Evolutionary conservation across 1,140 invertebrate species (phyloP), one percentile per base, ranked within the genome.

Genomic region (Drosophila tani): DNA sequence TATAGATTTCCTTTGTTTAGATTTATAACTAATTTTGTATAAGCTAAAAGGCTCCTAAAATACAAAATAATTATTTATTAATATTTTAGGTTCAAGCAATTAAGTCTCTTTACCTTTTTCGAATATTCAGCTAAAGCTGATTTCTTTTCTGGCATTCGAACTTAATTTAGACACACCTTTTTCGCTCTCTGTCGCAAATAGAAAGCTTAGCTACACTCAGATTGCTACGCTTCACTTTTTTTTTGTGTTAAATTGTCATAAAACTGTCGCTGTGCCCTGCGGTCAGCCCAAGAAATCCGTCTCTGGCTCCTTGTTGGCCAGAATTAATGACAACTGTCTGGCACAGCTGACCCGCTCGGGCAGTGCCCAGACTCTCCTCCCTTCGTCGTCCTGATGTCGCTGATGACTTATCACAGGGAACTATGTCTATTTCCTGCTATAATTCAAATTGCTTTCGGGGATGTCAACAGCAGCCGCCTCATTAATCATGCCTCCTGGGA

Each of bases 291-390:
- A 71, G 66, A 47, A 55, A 70, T 59, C 46, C 40, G 32, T 62
- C 60, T 57, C 64, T 58, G 41, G 19, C 27, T 43, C 14, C 65
- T 70, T 57, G 53, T 86, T 71, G 75, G 46, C 84, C 75, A 79
- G 41, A 88, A 88, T 90, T 90, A 88, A 88, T 88, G 85, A 90
- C 79, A 90, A 90, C 85, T 88, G 85, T 88, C 85, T 90, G 79
- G 53, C 32, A 60, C 84, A 90, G 78, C 81, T 81, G 85, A 90
- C 85, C 81, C 80, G 60, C 29, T 38, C 9, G n/a, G 43, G 56
- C 41, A 46, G 43, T 29, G 27, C 27, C 27, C 27, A 29, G 29
- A 11, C 32, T 47, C 65, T 32, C 45, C 45, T 14, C 21, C 43
- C 21, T 29, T 64, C 51, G n/a, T 50, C 50, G 58, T 11, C 12